These are phyloP conservation scores for Theropithecus gelada DNA, from an alignment of 2,113 vertebrate genomes.

Conservation along the genomic window DNA sequence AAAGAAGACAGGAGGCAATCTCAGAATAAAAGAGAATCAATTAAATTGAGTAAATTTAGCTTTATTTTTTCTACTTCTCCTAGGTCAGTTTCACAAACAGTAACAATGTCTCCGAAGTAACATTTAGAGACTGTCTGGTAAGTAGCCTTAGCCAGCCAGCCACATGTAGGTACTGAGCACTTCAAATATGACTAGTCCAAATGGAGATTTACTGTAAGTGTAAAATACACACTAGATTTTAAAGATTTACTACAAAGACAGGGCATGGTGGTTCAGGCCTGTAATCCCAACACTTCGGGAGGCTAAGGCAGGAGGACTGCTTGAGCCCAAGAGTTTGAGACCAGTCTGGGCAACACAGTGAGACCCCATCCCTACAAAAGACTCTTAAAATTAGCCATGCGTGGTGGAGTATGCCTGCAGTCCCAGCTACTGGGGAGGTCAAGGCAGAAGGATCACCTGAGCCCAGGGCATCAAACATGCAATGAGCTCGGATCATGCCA, in stretches of 20 bases:
- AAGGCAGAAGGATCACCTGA: no score
- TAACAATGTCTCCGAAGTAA: background rate
- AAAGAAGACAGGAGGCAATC: background rate
- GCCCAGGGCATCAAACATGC: no score
- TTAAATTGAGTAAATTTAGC: conserved; percentile 2
- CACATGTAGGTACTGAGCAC: background rate
- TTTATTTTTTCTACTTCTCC: conserved; percentile 26
- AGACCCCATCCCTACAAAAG: no score
- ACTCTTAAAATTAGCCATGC: no score
- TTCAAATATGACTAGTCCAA: background rate
- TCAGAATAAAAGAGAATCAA: background rate
- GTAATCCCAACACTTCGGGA: no score
- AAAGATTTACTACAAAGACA: background rate
- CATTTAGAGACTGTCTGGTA: background rate
- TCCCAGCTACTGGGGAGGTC: no score
- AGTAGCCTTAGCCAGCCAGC: background rate
- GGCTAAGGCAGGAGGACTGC: no score
- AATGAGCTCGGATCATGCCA: no score
- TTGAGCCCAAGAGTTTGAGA: no score
- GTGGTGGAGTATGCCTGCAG: no score
- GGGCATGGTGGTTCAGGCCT: no score
- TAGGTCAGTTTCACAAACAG: background rate
- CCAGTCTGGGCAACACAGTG: no score
- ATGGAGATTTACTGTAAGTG: background rate
- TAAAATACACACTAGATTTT: background rate